These are phyloP conservation scores for Atrichornis clamosus DNA, from an alignment of 2,113 vertebrate species.

Conservation along the genomic window DNA sequence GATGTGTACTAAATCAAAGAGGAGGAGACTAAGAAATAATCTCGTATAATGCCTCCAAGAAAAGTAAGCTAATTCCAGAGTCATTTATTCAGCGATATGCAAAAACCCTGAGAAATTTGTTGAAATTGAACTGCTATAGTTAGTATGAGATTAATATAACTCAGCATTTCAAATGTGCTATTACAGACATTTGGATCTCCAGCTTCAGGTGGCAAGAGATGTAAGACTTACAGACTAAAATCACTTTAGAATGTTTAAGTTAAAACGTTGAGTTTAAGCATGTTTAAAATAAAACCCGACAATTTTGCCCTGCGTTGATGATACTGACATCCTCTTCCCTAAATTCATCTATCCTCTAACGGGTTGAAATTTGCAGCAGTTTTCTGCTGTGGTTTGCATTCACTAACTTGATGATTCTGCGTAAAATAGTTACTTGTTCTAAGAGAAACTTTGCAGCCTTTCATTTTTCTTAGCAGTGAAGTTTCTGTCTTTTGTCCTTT, in stretches of 20 bases:
- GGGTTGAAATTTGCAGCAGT: conserved; percentile 11
- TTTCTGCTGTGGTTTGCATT: conserved; percentile 42
- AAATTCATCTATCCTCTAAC: background rate
- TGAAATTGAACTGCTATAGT: conserved; percentile 52
- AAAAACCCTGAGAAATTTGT: conserved; percentile 57
- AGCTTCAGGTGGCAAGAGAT: conserved; percentile 40
- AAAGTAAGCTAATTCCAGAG: conserved; percentile 60
- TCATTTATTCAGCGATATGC: conserved; percentile 60
- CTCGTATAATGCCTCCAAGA: conserved; percentile 61
- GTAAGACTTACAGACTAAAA: conserved; percentile 4
- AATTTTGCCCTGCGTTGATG: background rate
- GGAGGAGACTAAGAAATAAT: conserved; percentile 63
- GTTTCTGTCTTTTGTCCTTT: background rate
- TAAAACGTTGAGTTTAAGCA: background rate
- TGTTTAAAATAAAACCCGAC: conserved; percentile 50
- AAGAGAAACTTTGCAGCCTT: background rate
- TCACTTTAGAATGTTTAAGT: conserved; percentile 30
- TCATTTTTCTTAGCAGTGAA: background rate
- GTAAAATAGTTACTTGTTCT: background rate
- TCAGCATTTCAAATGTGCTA: conserved; percentile 18
- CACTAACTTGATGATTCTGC: background rate
- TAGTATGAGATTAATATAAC: conserved; percentile 51
- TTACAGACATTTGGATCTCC: background rate
- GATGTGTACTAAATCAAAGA: conserved; percentile 70
- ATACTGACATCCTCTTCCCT: conserved; percentile 3